Evolutionary conservation across 2,888 invertebrate species (phyloP).

Genomic region (Mythimna ferrago): DNA sequence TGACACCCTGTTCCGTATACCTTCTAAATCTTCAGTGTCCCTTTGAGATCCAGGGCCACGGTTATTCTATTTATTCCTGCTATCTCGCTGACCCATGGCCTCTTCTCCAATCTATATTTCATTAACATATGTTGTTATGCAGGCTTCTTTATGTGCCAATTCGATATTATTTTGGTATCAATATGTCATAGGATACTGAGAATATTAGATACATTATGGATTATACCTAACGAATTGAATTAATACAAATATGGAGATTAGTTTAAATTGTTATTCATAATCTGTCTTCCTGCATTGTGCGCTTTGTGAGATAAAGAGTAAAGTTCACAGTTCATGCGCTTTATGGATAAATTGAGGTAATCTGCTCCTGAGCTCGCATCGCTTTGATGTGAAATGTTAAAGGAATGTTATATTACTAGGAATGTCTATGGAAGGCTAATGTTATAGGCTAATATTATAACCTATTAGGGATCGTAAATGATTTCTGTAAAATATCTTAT

Average conservation of each 20-base stretch:
- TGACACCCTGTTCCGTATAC: too few species aligned
- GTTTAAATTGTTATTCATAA: conserved; percentile 10
- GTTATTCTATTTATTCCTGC: too few species aligned
- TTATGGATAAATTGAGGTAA: conserved; percentile 36
- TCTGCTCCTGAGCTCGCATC: not conserved
- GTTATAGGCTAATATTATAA: not conserved
- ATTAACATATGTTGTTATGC: too few species aligned
- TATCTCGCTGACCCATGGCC: too few species aligned
- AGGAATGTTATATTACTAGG: conserved; percentile 7
- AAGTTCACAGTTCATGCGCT: conserved; percentile 61
- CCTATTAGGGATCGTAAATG: not conserved
- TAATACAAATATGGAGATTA: conserved; percentile 14
- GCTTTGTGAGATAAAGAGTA: conserved; percentile 22
- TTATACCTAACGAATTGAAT: conserved; percentile 13
- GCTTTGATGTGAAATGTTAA: conserved; percentile 40
- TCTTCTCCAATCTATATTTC: too few species aligned
- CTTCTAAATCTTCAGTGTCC: too few species aligned
- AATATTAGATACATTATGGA: too few species aligned
- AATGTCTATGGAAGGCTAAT: conserved; percentile 4
- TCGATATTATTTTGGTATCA: too few species aligned
- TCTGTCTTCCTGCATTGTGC: conserved; percentile 20
- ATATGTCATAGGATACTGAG: too few species aligned
- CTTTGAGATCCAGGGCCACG: too few species aligned
- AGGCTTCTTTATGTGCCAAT: too few species aligned
- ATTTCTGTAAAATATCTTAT: not conserved